A percentile compares a stretch with the other conserved stretches of the same genome.
phyloP scores from a whole-genome alignment of 1,140 invertebrate genomes.

The Drosophila nikananu region DNA sequence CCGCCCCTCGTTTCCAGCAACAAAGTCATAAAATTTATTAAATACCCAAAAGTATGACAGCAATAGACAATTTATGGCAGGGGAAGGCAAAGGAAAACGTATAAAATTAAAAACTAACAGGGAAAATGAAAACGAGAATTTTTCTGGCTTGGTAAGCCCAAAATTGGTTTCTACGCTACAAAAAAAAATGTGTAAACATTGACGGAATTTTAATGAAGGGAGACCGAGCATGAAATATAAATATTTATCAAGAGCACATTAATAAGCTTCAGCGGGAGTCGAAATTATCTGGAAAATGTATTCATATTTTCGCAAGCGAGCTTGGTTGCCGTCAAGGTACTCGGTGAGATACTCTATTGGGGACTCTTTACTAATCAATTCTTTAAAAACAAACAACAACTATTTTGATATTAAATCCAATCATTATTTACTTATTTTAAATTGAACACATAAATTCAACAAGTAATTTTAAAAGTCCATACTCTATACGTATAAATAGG shows the following conservation, averaged over 20 bases:
- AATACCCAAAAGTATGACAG: conserved; percentile 83
- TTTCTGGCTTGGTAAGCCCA: conserved; percentile 6
- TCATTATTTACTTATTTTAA: background rate
- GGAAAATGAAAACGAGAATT: conserved; percentile 48
- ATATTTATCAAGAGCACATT: conserved; percentile 44
- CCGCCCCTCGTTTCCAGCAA: background rate
- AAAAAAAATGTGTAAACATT: conserved; percentile 22
- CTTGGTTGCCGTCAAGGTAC: background rate
- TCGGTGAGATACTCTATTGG: background rate
- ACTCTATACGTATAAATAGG: no score
- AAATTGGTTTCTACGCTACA: conserved; percentile 10
- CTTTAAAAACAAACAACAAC: background rate
- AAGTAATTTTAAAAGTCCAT: no score
- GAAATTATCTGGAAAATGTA: conserved; percentile 29
- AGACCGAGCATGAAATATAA: conserved; percentile 34
- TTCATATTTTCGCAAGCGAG: conserved; percentile 9
- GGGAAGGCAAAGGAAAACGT: conserved; percentile 14
- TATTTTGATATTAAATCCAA: background rate
- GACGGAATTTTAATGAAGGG: conserved; percentile 41
- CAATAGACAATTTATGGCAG: conserved; percentile 75
- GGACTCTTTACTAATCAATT: background rate
- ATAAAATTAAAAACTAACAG: conserved; percentile 30
- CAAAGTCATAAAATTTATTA: conserved; percentile 81
- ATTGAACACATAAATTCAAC: no score
- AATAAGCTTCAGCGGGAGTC: conserved; percentile 27